Conservation (phyloP, 2,888 invertebrate species). For the Dryomyza anilis region DNA sequence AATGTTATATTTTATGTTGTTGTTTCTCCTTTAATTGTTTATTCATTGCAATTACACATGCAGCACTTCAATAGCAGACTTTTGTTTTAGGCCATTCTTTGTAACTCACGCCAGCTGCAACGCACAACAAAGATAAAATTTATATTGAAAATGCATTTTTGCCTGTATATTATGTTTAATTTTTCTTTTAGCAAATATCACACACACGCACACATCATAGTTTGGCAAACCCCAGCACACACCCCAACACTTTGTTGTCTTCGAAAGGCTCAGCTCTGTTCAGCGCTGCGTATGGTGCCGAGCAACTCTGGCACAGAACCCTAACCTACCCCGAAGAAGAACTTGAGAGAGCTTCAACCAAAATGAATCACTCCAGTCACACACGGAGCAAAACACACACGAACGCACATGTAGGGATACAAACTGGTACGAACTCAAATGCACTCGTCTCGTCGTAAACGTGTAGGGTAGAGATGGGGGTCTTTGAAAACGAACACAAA, state of each 20-base stretch:
- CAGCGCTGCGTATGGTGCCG: slow-evolving; percentile 1
- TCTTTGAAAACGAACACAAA: too few relatives aligned
- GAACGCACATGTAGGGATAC: neutral
- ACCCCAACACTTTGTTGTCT: slow-evolving; percentile 18
- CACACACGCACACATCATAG: too few relatives aligned
- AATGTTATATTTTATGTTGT: too few relatives aligned
- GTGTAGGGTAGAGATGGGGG: neutral
- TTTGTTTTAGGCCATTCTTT: too few relatives aligned
- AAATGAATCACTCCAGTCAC: neutral
- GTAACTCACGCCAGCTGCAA: neutral
- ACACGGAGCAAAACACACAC: neutral
- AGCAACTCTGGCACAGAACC: slow-evolving; percentile 7
- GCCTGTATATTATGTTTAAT: too few relatives aligned
- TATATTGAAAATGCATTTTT: too few relatives aligned
- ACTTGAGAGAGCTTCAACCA: too few relatives aligned
- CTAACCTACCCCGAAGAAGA: slow-evolving; percentile 15
- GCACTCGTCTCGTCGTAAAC: neutral
- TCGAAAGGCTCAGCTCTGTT: neutral
- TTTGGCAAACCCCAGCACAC: neutral
- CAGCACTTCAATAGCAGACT: neutral
- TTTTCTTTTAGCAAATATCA: too few relatives aligned
- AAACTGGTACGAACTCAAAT: neutral
- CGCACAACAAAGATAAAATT: neutral
- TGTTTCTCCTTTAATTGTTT: too few relatives aligned
- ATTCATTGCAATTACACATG: too few relatives aligned